A percentile compares a stretch with the other conserved stretches of the same genome.
These are phyloP conservation scores for Ptychobarbus kaznakovi DNA, from an alignment of 2,797 vertebrate genomes.

Conservation along the genomic window DNA sequence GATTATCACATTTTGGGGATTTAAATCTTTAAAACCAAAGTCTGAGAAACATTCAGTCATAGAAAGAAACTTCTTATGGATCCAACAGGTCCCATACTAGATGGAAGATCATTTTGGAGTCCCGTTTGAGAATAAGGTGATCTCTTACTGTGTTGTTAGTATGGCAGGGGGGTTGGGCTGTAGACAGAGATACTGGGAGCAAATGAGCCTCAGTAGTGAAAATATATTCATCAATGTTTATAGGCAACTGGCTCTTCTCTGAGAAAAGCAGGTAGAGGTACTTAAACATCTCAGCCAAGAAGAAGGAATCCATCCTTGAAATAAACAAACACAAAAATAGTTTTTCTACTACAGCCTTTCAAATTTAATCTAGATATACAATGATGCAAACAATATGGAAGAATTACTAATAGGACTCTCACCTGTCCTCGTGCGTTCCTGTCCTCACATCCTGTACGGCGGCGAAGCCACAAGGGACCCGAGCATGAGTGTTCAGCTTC, in stretches of 20 bases:
- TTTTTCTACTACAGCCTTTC: not conserved
- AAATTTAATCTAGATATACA: not conserved
- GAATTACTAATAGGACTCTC: not conserved
- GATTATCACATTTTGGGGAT: not conserved
- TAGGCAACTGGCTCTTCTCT: constrained; percentile 81
- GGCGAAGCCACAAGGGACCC: constrained; percentile 85
- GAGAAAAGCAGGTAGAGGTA: constrained; percentile 86
- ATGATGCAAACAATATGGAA: not conserved
- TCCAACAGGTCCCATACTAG: not conserved
- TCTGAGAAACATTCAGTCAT: too few relatives aligned
- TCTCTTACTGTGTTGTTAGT: constrained; percentile 75
- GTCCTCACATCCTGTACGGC: constrained; percentile 86
- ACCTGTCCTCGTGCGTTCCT: constrained; percentile 85
- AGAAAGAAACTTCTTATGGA: not conserved
- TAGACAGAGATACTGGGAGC: constrained; percentile 82
- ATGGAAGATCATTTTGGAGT: not conserved
- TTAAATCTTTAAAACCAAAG: not conserved
- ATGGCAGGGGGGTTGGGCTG: constrained; percentile 69
- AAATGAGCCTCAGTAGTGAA: constrained; percentile 86
- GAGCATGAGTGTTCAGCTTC: constrained; percentile 82
- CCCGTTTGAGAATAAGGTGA: not conserved
- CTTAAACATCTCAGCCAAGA: constrained; percentile 88
- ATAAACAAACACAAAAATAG: not conserved
- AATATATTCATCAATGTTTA: constrained; percentile 83
- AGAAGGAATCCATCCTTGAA: constrained; percentile 86